A percentile compares a stretch with the other conserved stretches of the same genome.
Evolutionary conservation across 2,797 vertebrate species (phyloP).

Genomic region (Pseudopleuronectes americanus): DNA sequence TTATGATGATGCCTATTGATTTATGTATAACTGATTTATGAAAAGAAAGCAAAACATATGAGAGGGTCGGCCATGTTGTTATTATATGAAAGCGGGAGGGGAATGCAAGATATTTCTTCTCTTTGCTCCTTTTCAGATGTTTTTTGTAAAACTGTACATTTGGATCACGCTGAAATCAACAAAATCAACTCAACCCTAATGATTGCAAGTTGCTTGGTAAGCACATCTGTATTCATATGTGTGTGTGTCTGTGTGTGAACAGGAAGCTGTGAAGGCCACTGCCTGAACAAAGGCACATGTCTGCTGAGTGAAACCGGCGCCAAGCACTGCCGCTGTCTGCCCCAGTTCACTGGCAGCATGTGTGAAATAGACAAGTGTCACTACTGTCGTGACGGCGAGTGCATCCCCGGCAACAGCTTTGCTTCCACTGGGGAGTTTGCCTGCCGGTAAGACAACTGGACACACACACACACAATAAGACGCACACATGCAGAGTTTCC

Average conservation of each 20-base stretch:
- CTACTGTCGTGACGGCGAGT: slow-evolving; percentile 87
- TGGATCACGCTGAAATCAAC: too few relatives aligned
- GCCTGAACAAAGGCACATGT: slow-evolving; percentile 89
- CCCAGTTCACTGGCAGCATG: slow-evolving; percentile 83
- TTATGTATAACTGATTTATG: too few relatives aligned
- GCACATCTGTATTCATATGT: background rate
- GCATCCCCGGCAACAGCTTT: slow-evolving; percentile 79
- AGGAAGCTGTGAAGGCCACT: slow-evolving; percentile 91
- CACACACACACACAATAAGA: background rate
- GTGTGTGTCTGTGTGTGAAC: slow-evolving; percentile 42
- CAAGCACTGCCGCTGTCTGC: slow-evolving; percentile 88
- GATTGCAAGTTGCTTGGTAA: background rate
- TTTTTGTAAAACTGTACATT: too few relatives aligned
- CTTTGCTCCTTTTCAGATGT: too few relatives aligned
- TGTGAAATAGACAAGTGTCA: slow-evolving; percentile 92
- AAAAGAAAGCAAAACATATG: too few relatives aligned
- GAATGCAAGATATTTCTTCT: too few relatives aligned
- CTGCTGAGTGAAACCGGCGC: slow-evolving; percentile 81
- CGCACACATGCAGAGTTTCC: accelerated
- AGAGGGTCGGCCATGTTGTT: too few relatives aligned
- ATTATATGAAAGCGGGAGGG: too few relatives aligned
- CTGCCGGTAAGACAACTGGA: slow-evolving; percentile 84
- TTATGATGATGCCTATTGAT: too few relatives aligned
- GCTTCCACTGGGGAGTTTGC: slow-evolving; percentile 86
- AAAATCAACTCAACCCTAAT: background rate